phyloP scores from a whole-genome alignment of 1,140 invertebrate species.

The Heliconius congener region DNA sequence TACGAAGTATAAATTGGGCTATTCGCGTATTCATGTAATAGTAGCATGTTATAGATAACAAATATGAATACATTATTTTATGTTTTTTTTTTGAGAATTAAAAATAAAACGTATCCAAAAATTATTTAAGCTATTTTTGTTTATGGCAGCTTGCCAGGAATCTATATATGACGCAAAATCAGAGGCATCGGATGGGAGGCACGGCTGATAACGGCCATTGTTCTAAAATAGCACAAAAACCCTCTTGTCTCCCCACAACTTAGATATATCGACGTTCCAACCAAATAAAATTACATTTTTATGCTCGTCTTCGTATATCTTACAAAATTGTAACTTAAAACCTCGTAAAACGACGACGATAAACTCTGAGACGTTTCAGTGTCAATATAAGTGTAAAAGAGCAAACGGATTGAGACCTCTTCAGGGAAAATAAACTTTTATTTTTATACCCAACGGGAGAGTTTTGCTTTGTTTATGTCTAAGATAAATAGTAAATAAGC shows the following conservation, averaged over 20 bases:
- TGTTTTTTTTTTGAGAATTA: background rate
- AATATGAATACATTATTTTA: background rate
- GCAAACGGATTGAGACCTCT: slow-evolving; percentile 11
- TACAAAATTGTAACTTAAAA: slow-evolving; percentile 8
- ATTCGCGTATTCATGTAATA: background rate
- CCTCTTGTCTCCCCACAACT: slow-evolving; percentile 35
- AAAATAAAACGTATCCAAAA: background rate
- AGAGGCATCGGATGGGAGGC: slow-evolving; percentile 29
- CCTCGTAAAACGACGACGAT: background rate
- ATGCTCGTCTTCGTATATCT: slow-evolving; percentile 13
- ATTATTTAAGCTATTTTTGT: slow-evolving; percentile 11
- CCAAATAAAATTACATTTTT: slow-evolving; percentile 24
- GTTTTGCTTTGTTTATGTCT: background rate
- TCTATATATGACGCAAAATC: slow-evolving; percentile 20
- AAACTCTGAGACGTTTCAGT: slow-evolving; percentile 16
- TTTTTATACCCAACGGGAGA: slow-evolving; percentile 6
- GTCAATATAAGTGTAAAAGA: slow-evolving; percentile 21
- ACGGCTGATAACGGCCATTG: slow-evolving; percentile 38
- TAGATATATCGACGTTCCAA: slow-evolving; percentile 32
- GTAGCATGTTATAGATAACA: too few species aligned
- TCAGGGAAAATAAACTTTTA: slow-evolving; percentile 1
- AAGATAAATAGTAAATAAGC: background rate
- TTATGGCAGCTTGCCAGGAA: slow-evolving; percentile 29
- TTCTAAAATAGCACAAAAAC: slow-evolving; percentile 45
- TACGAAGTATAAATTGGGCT: too few species aligned